These are phyloP conservation scores for Crenuchus spilurus DNA, from an alignment of 2,797 vertebrate genomes.

Conservation along the genomic window DNA sequence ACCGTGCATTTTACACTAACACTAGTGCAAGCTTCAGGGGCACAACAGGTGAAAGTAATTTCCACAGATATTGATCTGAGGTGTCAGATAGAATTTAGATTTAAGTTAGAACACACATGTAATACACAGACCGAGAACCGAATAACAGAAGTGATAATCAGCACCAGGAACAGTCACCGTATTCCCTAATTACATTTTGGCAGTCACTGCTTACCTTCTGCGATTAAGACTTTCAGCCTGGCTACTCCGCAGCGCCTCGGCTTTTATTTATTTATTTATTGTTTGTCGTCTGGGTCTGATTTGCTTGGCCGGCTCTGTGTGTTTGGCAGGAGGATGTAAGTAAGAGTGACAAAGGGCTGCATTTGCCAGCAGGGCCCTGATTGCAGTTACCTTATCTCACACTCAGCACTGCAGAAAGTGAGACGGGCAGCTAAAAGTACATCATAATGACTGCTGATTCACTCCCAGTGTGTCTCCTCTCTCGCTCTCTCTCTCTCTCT, in stretches of 20 bases:
- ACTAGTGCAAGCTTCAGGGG: neutral
- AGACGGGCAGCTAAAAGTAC: neutral
- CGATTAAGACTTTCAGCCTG: constrained; percentile 1
- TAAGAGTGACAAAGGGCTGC: neutral
- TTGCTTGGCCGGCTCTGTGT: constrained; percentile 8
- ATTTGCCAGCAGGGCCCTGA: constrained; percentile 17
- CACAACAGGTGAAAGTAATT: neutral
- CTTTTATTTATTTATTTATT: constrained; percentile 6
- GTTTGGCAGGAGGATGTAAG: constrained; percentile 19
- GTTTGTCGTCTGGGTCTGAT: constrained; percentile 2
- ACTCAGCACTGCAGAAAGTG: neutral
- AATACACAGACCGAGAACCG: neutral
- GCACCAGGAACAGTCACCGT: neutral
- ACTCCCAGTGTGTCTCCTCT: neutral
- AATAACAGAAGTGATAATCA: neutral
- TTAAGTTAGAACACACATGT: neutral
- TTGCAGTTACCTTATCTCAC: constrained; percentile 7
- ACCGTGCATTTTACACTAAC: no score
- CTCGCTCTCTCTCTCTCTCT: neutral
- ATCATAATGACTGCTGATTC: neutral
- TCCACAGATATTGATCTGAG: neutral
- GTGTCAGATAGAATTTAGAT: neutral
- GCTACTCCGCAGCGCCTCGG: neutral
- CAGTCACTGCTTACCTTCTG: neutral
- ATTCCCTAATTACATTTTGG: neutral